Evolutionary conservation across 2,797 vertebrate genomes (phyloP).

Genomic region (Peromyscus nudipes): DNA sequence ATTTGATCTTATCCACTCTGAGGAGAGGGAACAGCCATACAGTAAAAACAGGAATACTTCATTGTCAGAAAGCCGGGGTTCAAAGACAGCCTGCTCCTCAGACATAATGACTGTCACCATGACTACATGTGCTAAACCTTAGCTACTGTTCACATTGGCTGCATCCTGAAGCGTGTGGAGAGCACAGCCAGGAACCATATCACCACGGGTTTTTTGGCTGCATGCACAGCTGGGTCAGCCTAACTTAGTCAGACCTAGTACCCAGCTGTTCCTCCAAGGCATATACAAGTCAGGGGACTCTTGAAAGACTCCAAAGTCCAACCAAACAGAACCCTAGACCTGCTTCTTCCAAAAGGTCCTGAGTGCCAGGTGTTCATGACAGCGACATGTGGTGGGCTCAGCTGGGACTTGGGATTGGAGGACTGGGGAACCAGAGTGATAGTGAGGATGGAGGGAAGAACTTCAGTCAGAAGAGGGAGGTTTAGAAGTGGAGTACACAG

Average conservation of each 20-base stretch:
- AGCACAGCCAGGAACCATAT: background rate
- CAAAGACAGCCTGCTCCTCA: background rate
- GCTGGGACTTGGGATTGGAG: background rate
- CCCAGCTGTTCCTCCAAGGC: background rate
- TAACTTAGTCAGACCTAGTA: background rate
- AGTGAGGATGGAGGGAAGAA: background rate
- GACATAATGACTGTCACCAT: background rate
- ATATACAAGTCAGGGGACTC: background rate
- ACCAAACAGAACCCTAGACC: background rate
- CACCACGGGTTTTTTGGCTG: background rate
- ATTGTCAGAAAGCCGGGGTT: background rate
- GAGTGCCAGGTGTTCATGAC: background rate
- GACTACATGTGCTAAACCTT: accelerated
- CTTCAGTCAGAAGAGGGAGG: background rate
- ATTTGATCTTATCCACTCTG: background rate
- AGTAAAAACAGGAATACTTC: background rate
- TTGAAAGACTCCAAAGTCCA: background rate
- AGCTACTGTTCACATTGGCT: background rate
- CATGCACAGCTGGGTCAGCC: background rate
- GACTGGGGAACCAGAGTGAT: background rate
- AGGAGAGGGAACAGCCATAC: background rate
- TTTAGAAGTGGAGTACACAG: background rate
- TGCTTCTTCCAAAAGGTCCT: background rate
- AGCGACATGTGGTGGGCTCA: background rate
- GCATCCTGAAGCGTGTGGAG: background rate